phyloP scores from a whole-genome alignment of 2,888 invertebrate genomes.

The Hirtodrosophila alboralis region DNA sequence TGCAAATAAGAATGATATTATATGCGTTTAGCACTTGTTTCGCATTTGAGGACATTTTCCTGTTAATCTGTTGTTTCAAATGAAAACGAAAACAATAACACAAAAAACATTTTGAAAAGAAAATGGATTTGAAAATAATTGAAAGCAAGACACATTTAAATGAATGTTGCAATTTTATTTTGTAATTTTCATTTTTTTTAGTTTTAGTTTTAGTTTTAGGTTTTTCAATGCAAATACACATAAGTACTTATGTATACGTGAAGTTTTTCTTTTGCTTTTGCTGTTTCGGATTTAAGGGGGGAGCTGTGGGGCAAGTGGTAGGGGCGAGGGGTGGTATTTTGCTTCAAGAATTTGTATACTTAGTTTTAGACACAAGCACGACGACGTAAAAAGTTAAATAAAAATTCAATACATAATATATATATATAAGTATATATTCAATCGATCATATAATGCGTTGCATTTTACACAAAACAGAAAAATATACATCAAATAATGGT shows the following conservation, averaged over 20 bases:
- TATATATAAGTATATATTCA: slow-evolving; percentile 60
- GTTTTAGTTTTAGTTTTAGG: slow-evolving; percentile 12
- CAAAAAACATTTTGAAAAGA: slow-evolving; percentile 4
- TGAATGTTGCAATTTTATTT: slow-evolving; percentile 31
- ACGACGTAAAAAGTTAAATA: slow-evolving; percentile 72
- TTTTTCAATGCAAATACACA: slow-evolving; percentile 50
- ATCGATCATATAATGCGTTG: slow-evolving; percentile 66
- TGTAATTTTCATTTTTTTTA: slow-evolving; percentile 3
- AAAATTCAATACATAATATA: slow-evolving; percentile 64
- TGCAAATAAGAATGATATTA: slow-evolving; percentile 34
- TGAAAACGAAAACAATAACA: slow-evolving; percentile 9
- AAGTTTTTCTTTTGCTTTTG: slow-evolving; percentile 55
- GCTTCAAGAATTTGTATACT: slow-evolving; percentile 53
- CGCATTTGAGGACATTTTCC: slow-evolving; percentile 11
- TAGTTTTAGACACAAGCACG: slow-evolving; percentile 76
- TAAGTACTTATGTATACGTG: slow-evolving; percentile 13
- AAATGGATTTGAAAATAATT: slow-evolving; percentile 12
- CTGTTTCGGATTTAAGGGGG: slow-evolving; percentile 31
- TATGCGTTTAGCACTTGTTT: slow-evolving; percentile 25
- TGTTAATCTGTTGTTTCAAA: slow-evolving; percentile 21
- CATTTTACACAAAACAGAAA: slow-evolving; percentile 60
- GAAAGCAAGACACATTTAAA: slow-evolving; percentile 30
- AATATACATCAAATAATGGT: slow-evolving; percentile 32
- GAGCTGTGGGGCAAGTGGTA: neutral
- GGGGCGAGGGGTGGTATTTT: slow-evolving; percentile 24